Conservation (phyloP, 2,888 invertebrate genomes). For the Dicranocentrus wangi region DNA sequence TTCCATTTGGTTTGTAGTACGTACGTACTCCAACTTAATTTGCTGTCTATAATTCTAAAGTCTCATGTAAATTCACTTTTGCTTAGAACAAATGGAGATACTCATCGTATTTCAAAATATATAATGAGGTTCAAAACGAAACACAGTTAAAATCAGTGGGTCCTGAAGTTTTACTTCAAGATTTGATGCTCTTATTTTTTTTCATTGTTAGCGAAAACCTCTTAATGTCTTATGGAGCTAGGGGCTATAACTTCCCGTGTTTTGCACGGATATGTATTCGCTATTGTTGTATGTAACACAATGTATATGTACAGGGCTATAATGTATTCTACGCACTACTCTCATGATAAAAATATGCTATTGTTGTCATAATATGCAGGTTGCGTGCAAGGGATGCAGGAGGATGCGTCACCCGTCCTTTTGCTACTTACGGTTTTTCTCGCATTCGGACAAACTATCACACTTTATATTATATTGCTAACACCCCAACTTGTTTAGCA, state of each 20-base stretch:
- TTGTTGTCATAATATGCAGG: not conserved
- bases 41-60: no score
- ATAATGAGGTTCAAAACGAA: no score
- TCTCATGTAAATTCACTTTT: no score
- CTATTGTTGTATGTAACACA: not conserved
- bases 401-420: conserved; percentile 12
- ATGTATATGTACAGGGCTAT: no score
- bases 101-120: no score
- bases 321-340: not conserved
- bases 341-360: not conserved
- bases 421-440: conserved; percentile 4
- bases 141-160: no score
- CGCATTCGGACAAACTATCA: not conserved
- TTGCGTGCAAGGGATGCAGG: not conserved
- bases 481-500: not conserved
- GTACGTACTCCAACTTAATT: no score
- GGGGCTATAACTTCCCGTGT: not conserved
- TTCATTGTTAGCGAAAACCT: not conserved
- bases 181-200: not conserved
- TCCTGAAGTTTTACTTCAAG: not conserved
- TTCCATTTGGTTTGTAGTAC: no score
- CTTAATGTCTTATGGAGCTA: not conserved
- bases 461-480: not conserved
- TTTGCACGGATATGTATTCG: not conserved
- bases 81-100: no score